Conservation (phyloP, 2,797 vertebrate species). For the Eleutherodactylus coqui region DNA sequence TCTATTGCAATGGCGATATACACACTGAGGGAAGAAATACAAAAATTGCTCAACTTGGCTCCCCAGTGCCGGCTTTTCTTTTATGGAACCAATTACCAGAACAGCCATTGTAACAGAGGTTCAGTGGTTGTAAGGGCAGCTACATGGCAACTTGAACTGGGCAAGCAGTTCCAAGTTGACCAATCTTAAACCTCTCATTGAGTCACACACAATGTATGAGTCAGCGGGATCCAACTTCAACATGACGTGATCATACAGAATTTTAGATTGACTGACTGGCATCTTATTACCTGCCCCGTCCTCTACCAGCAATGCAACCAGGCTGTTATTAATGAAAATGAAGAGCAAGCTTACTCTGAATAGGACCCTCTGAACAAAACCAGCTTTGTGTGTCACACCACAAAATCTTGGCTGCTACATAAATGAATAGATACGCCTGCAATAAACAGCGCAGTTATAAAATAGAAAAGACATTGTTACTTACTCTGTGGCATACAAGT, state of each 20-base stretch:
- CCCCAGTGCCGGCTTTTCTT: neutral
- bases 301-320: neutral
- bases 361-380: neutral
- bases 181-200: neutral
- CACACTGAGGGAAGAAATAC: too few relatives aligned
- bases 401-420: neutral
- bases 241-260: neutral
- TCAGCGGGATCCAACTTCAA: neutral
- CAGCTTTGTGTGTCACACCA: constrained; percentile 9
- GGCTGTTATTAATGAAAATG: neutral
- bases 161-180: neutral
- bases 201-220: neutral
- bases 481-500: constrained; percentile 84
- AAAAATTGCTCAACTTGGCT: neutral
- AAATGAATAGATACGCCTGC: constrained; percentile 10
- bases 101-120: neutral
- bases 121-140: neutral
- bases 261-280: neutral
- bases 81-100: neutral
- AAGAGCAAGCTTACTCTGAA: neutral
- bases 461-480: constrained; percentile 73
- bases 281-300: neutral
- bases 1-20: too few relatives aligned
- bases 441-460: constrained; percentile 27
- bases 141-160: neutral